A percentile compares a stretch with the other conserved stretches of the same genome.
Evolutionary conservation across 2,113 vertebrate species (phyloP).

Genomic region (Erpornis zantholeuca): DNA sequence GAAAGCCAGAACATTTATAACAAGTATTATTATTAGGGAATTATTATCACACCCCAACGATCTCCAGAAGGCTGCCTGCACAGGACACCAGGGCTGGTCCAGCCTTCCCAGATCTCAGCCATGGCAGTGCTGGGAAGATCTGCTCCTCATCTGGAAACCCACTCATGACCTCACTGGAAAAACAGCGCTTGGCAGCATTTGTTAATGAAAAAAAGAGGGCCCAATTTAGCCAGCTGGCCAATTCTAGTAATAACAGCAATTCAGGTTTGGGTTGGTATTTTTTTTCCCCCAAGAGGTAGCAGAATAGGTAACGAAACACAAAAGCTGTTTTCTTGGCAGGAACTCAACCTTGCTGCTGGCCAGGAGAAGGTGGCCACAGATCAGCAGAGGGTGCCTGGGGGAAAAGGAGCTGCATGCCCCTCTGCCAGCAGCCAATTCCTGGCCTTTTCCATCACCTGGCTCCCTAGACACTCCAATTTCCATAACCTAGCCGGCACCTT

Average conservation of each 20-base stretch:
- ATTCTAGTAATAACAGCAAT: not conserved
- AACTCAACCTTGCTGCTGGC: not conserved
- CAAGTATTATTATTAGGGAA: not conserved
- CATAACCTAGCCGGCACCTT: not conserved
- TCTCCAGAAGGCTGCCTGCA: not conserved
- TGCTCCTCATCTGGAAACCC: not conserved
- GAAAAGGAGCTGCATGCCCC: not conserved
- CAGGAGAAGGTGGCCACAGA: accelerated
- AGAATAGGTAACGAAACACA: conserved; percentile 11
- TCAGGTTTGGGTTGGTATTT: not conserved
- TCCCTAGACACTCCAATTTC: not conserved
- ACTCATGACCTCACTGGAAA: not conserved
- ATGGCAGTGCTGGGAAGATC: not conserved
- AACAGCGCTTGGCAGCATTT: not conserved
- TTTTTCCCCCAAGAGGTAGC: not conserved
- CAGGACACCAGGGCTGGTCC: not conserved
- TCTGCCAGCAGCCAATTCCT: not conserved
- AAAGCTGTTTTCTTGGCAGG: conserved; percentile 36
- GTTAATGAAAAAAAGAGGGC: not conserved
- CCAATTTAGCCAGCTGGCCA: not conserved
- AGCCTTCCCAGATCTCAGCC: not conserved
- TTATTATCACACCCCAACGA: not conserved
- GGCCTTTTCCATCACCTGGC: not conserved
- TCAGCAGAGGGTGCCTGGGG: not conserved
- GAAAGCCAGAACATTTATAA: too few relatives aligned